Conservation (phyloP, 2,797 vertebrate species). For the Cetoscarus ocellatus region DNA sequence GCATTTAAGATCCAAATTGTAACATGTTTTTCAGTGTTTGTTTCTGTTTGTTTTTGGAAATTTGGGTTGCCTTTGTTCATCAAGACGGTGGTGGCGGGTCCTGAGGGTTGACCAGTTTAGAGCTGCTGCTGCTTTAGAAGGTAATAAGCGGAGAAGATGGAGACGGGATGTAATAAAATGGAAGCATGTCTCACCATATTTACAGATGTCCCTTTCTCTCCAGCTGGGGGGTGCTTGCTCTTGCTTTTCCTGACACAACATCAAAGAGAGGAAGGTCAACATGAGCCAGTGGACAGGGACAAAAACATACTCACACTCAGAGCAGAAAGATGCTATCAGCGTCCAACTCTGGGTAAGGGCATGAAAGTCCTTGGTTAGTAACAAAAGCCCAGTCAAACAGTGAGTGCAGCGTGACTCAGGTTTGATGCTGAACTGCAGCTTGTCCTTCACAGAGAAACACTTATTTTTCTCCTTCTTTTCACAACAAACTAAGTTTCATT, state of each 20-base stretch:
- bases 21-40: too few relatives aligned
- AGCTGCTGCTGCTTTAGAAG: too few relatives aligned
- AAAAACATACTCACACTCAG: slow-evolving; percentile 55
- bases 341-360: slow-evolving; percentile 47
- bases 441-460: slow-evolving; percentile 50
- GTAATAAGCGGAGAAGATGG: slow-evolving; percentile 3
- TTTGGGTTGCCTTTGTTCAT: too few relatives aligned
- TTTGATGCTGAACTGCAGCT: slow-evolving; percentile 37
- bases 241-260: slow-evolving; percentile 83
- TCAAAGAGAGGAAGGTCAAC: slow-evolving; percentile 67
- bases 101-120: too few relatives aligned
- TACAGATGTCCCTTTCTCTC: slow-evolving; percentile 82
- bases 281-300: slow-evolving; percentile 63
- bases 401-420: slow-evolving; percentile 53
- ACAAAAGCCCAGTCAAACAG: slow-evolving; percentile 51
- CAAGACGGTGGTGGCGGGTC: too few relatives aligned
- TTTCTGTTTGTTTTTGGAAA: too few relatives aligned
- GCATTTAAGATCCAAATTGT: too few relatives aligned
- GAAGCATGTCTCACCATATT: slow-evolving; percentile 80
- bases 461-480: slow-evolving; percentile 9
- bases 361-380: slow-evolving; percentile 69
- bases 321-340: slow-evolving; percentile 66
- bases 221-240: slow-evolving; percentile 83
- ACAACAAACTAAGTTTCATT: slow-evolving; percentile 16
- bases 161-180: slow-evolving; percentile 17